Evolutionary conservation across 2,113 vertebrate species (phyloP).

Genomic region (Myocastor coypus): DNA sequence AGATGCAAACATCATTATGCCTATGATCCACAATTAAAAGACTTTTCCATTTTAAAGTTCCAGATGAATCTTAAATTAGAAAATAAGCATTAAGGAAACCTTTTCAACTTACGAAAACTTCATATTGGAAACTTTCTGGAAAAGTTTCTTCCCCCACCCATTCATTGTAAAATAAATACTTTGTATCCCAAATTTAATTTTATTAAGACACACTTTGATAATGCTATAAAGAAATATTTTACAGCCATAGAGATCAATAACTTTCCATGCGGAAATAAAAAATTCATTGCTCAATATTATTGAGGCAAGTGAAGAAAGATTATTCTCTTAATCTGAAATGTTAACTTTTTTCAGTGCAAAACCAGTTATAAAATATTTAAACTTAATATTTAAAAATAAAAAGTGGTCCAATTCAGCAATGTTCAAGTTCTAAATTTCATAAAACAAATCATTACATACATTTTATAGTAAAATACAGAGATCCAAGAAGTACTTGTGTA

Average conservation of each 20-base stretch:
- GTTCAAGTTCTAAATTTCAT: constrained; percentile 70
- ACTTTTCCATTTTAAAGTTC: constrained; percentile 75
- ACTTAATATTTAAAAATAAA: constrained; percentile 83
- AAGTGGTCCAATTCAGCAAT: constrained; percentile 78
- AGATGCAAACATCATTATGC: constrained; percentile 66
- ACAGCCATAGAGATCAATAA: constrained; percentile 80
- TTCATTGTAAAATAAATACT: constrained; percentile 82
- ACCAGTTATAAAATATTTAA: constrained; percentile 79
- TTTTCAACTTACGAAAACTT: constrained; percentile 72
- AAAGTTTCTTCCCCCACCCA: constrained; percentile 67
- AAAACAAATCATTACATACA: constrained; percentile 81
- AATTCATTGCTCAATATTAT: constrained; percentile 79
- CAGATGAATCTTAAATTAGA: constrained; percentile 78
- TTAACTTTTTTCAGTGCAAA: constrained; percentile 82
- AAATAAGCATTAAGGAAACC: constrained; percentile 70
- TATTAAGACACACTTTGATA: constrained; percentile 83
- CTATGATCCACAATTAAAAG: constrained; percentile 72
- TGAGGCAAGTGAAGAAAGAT: constrained; percentile 80
- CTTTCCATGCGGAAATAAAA: constrained; percentile 81
- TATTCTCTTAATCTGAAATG: constrained; percentile 79
- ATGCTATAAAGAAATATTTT: constrained; percentile 81
- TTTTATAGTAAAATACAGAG: constrained; percentile 82
- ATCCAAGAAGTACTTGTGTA: constrained; percentile 78
- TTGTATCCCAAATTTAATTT: constrained; percentile 82
- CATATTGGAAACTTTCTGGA: constrained; percentile 71